phyloP scores from a whole-genome alignment of 2,113 vertebrate genomes.

The Menura novaehollandiae region DNA sequence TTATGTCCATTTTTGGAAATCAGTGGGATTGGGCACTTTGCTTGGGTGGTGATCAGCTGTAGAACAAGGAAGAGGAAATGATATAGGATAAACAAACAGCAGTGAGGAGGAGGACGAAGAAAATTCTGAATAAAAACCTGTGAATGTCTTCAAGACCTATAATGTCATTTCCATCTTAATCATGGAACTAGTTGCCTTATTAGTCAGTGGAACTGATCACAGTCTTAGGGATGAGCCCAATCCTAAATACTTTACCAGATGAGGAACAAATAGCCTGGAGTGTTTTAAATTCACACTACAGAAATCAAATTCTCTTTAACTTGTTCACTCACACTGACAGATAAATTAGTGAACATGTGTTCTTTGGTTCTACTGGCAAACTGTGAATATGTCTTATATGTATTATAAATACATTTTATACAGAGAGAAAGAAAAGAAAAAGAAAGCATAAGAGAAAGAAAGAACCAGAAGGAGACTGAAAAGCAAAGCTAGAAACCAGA shows the following conservation, averaged over 20 bases:
- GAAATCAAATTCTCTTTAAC: neutral
- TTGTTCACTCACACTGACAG: neutral
- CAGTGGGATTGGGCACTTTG: neutral
- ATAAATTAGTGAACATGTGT: neutral
- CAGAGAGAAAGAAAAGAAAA: neutral
- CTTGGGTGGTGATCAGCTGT: neutral
- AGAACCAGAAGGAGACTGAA: neutral
- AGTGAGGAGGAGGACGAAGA: neutral
- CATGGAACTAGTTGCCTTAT: neutral
- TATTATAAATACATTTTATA: neutral
- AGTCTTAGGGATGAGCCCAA: neutral
- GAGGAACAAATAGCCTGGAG: neutral
- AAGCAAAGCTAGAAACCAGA: neutral
- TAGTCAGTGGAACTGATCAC: neutral
- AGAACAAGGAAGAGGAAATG: neutral
- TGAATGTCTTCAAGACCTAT: neutral
- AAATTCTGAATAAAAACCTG: neutral
- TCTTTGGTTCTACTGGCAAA: neutral
- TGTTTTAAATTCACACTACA: neutral
- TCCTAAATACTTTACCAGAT: neutral
- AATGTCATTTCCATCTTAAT: neutral
- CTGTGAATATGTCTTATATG: neutral
- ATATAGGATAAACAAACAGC: neutral
- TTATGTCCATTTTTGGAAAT: neutral
- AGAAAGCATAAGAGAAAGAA: neutral